phyloP scores from a whole-genome alignment of 2,797 vertebrate species.

The Stomatorhinus walkeri region DNA sequence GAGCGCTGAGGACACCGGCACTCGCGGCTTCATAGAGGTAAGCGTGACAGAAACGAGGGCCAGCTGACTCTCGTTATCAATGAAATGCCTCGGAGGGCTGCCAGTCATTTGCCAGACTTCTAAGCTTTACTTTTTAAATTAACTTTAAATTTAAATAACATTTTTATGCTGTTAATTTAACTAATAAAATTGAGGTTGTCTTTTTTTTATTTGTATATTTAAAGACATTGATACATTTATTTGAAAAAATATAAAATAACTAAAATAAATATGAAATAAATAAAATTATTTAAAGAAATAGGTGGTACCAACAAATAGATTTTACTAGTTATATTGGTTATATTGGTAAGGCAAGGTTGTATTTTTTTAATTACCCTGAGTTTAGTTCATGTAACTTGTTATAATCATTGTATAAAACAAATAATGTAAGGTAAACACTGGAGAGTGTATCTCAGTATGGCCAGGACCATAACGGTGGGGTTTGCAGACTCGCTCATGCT shows the following conservation, averaged over 20 bases:
- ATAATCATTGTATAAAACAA: background rate
- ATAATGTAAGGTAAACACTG: background rate
- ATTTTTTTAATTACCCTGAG: background rate
- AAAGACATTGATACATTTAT: background rate
- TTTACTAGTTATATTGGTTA: background rate
- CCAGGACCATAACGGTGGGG: background rate
- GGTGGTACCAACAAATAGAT: background rate
- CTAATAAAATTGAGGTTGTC: background rate
- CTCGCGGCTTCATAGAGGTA: background rate
- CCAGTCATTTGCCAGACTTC: background rate
- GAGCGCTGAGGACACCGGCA: background rate
- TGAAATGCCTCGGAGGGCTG: background rate
- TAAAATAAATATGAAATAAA: background rate
- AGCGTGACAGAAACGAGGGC: background rate
- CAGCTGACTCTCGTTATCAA: background rate
- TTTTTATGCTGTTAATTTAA: background rate
- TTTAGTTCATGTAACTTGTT: background rate
- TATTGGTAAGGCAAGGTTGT: background rate
- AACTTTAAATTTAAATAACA: background rate
- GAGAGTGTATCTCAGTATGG: background rate
- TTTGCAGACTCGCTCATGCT: background rate
- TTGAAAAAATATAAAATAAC: background rate
- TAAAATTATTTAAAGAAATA: background rate
- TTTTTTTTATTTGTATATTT: background rate
- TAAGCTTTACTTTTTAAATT: background rate